phyloP scores from a whole-genome alignment of 2,888 invertebrate genomes.

The Lapara coniferarum region DNA sequence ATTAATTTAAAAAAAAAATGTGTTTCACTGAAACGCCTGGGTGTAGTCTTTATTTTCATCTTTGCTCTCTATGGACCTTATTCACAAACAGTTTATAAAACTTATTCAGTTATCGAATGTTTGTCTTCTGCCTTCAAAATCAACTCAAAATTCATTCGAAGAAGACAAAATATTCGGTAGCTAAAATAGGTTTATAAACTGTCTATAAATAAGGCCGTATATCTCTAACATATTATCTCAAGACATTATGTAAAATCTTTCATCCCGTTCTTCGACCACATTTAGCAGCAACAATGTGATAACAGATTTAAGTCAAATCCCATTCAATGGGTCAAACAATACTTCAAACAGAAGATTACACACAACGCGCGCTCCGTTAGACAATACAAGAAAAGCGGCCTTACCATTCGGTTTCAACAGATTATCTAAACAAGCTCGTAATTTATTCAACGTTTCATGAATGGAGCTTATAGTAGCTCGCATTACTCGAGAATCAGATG shows the following conservation, averaged over 20 bases:
- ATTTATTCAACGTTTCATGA: constrained; percentile 43
- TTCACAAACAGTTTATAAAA: neutral
- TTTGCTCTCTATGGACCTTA: neutral
- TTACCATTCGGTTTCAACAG: constrained; percentile 19
- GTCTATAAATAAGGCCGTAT: neutral
- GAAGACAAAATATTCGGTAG: too few species aligned
- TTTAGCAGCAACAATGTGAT: neutral
- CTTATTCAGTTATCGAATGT: too few species aligned
- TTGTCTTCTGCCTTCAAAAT: too few species aligned
- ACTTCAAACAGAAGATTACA: neutral
- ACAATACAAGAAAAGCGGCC: constrained; percentile 24
- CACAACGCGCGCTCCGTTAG: constrained; percentile 10
- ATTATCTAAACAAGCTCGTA: constrained; percentile 29
- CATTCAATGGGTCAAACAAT: constrained; percentile 2
- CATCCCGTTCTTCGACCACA: neutral
- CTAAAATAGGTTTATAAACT: too few species aligned
- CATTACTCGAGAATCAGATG: constrained; percentile 40
- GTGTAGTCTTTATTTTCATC: neutral
- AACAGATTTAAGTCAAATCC: constrained; percentile 8
- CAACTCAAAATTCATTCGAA: too few species aligned
- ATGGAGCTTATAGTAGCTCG: constrained; percentile 42
- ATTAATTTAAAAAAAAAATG: too few species aligned
- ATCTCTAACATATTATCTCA: neutral
- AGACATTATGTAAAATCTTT: neutral
- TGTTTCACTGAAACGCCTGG: too few species aligned